Base-by-base conservation (phyloP, 2,888 invertebrate species). In the Cantharis nigra region DNA sequence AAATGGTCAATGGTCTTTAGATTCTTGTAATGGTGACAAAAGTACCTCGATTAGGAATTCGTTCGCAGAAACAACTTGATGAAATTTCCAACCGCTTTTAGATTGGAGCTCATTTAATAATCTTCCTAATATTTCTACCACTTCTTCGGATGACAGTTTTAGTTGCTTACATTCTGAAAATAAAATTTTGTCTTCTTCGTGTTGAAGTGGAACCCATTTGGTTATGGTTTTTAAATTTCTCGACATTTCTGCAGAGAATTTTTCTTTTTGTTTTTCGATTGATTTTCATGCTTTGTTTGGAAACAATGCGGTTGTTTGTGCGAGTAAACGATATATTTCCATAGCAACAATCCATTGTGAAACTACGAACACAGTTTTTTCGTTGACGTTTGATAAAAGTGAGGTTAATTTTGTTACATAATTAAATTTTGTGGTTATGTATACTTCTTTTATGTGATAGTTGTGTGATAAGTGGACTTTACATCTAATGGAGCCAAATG, bases 181-280 rank as follows among this genome's bases (percentile, higher is more conserved):
- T 26, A 91, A 82, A 49, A 88, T 89, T 75, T 89, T 89, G 78
- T 90, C 90, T 0, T 91, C 91, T 0, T 86, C 84, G 1, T 88
- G 89, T 83, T 92, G 91, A 71, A 90, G 87, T 80, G 91, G 91
- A 20, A 92, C 88, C 92, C 92, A 92, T 87, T 89, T 89, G 62
- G 86, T 85, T 67, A 89, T 85, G 74, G 87, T 88, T 81, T 87
- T 86, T 69, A 85, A 85, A 82, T 85, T 86, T 82, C 85, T 85
- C 80, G 87, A 88, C 89, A 89, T 89, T 73, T 69, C n/a, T n/a
- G 26, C 4, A n/a, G n/a, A 49, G n/a, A n/a, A 49, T 5, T 33
- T 33, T 33, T 13, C 33, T 33, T 33, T 33, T 33, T 33, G 13
- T 49, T 49, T 49, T 49, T 49, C 49, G 49, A 49, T 49, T 49